Evolutionary conservation across 2,113 vertebrate genomes (phyloP), one percentile per base, ranked within the genome.

Genomic region (Phylloscopus trochilus): DNA sequence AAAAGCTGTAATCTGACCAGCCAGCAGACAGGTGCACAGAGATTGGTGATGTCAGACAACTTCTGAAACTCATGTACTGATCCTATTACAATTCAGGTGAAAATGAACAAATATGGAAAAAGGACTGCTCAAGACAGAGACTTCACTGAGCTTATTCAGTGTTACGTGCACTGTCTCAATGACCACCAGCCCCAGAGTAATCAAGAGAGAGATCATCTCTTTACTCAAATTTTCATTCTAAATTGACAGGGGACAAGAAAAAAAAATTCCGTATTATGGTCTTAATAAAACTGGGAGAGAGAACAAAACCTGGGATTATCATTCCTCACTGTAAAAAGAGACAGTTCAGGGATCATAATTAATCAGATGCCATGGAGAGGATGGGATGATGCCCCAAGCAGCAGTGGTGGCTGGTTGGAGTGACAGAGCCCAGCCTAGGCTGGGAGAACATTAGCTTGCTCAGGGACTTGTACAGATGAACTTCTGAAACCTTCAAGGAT

Each of bases 21-120:
- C 11, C 67, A 77, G 67, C 63, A 88, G 89, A 60, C 89, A 95
- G 87, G 89, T 95, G 90, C 87, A 74, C 68, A 56, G 73, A 72
- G 68, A 72, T 0, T 60, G 87, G 80, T 91, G 94, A 93, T 95
- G 83, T 95, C 83, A 94, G 92, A 43, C 37, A 91, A 33, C 44
- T 93, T 83, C 72, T 89, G n/a, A 87, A 91, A 93, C 64, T 90
- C 77, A 53, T n/a, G 27, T 44, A n/a, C 86, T 92, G 89, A 97
- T 95, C 92, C 94, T 76, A 33, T 95, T 92, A 93, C 74, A 89
- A 84, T 64, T 90, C 83, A 93, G 91, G 66, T 93, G 94, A 92
- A 96, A 97, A 95, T 88, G 87, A 93, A 85, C 90, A 90, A 96
- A 95, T 83, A 78, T 12, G 87, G 87, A 66, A 35, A 82, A 82